Conservation (phyloP, 2,797 vertebrate species). For the Melanotaenia maccullochi region DNA sequence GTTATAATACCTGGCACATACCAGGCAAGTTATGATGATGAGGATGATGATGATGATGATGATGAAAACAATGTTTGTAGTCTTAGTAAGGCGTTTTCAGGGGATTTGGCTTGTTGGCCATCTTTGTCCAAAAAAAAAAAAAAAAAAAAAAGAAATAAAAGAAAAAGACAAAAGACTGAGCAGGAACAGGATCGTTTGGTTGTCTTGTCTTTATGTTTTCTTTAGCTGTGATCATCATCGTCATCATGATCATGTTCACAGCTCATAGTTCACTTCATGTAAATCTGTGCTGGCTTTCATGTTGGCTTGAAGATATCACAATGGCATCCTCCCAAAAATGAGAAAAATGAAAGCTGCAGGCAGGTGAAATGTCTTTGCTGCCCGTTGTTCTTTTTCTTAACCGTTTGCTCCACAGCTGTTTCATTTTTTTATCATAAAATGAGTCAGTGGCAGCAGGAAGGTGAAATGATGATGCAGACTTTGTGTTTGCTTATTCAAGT, state of each 20-base stretch:
- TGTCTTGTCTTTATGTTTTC: slow-evolving; percentile 47
- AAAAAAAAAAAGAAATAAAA: slow-evolving; percentile 45
- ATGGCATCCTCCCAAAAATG: slow-evolving; percentile 38
- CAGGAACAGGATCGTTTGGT: slow-evolving; percentile 47
- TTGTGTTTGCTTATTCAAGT: slow-evolving; percentile 57
- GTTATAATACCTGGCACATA: slow-evolving; percentile 83
- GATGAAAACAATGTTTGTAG: slow-evolving; percentile 73
- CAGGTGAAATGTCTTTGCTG: slow-evolving; percentile 57
- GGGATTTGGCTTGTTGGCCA: slow-evolving; percentile 55
- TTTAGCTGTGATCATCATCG: slow-evolving; percentile 61
- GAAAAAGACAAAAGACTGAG: slow-evolving; percentile 26
- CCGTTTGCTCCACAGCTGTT: slow-evolving; percentile 48
- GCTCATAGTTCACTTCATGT: slow-evolving; percentile 72
- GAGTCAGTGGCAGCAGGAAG: slow-evolving; percentile 70
- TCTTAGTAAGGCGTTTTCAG: slow-evolving; percentile 76
- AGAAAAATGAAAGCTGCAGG: slow-evolving; percentile 52
- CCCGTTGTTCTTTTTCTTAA: slow-evolving; percentile 44
- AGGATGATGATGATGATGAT: slow-evolving; percentile 52
- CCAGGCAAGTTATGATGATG: slow-evolving; percentile 84
- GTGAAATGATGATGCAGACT: slow-evolving; percentile 60
- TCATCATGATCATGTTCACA: slow-evolving; percentile 55
- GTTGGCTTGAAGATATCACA: slow-evolving; percentile 77
- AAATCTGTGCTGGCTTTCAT: slow-evolving; percentile 88
- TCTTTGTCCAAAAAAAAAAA: slow-evolving; percentile 55
- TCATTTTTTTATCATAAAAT: slow-evolving; percentile 60